A percentile compares a stretch with the other conserved stretches of the same genome.
Evolutionary conservation across 92 coral and sea anemone species (phyloP).

Genomic region (Paragorgia papillata): DNA sequence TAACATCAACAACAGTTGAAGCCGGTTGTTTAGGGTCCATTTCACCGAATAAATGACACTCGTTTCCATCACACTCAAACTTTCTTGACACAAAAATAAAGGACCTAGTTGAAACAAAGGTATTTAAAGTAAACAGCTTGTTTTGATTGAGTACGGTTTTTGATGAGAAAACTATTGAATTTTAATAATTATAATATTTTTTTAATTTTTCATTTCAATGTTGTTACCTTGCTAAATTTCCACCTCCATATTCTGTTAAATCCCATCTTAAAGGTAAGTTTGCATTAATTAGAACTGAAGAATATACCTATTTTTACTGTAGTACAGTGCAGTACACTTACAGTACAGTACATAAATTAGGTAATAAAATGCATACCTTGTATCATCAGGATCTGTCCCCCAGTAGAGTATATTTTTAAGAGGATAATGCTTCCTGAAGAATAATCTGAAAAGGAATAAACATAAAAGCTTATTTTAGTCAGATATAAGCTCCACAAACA

Average conservation of each 20-base stretch:
- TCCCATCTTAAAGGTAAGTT: conserved; percentile 87
- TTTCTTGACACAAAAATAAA: conserved; percentile 89
- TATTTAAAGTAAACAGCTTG: not conserved
- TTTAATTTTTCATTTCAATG: not conserved
- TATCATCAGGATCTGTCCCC: conserved; percentile 94
- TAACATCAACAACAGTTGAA: conserved; percentile 77
- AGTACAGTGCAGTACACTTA: no score
- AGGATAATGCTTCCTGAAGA: conserved; percentile 92
- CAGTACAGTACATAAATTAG: no score
- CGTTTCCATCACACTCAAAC: conserved; percentile 84
- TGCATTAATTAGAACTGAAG: no score
- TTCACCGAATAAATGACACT: conserved; percentile 92
- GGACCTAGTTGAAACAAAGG: conserved; percentile 58
- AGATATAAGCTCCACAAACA: no score
- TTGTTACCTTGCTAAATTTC: conserved; percentile 32
- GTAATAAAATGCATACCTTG: conserved; percentile 60
- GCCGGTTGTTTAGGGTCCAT: conserved; percentile 77
- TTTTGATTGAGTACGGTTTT: no score
- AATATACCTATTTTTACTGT: no score
- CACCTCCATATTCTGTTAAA: conserved; percentile 64
- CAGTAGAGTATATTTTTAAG: conserved; percentile 78
- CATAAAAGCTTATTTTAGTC: not conserved
- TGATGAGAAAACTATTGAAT: no score
- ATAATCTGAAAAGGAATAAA: conserved; percentile 60
- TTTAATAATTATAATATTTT: no score